Percentiles rank a stretch among this genome's conserved stretches.
Evolutionary conservation across 2,797 vertebrate species (phyloP).

Genomic region (Tapirus indicus): DNA sequence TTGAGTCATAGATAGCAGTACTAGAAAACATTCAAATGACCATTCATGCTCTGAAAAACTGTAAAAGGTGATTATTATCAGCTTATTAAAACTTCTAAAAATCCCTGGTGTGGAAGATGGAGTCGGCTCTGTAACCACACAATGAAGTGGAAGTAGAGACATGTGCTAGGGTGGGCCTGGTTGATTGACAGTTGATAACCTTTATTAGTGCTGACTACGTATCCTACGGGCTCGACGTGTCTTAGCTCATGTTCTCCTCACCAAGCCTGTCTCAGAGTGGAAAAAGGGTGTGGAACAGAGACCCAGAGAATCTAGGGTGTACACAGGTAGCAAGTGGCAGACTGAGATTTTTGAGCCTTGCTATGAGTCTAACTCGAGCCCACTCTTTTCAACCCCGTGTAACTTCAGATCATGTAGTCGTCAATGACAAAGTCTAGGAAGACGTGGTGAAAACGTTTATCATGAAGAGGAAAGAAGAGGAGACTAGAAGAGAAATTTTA

Average conservation of each 20-base stretch:
- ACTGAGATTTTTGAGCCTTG: not conserved
- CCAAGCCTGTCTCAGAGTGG: not conserved
- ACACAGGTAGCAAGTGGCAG: not conserved
- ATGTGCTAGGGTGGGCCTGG: not conserved
- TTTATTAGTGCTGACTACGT: not conserved
- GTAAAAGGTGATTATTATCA: not conserved
- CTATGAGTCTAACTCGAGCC: not conserved
- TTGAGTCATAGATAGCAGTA: not conserved
- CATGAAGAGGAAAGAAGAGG: not conserved
- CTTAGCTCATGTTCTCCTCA: not conserved
- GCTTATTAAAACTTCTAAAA: not conserved
- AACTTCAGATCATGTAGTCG: not conserved
- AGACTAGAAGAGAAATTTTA: not conserved
- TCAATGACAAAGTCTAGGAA: not conserved
- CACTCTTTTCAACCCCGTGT: not conserved
- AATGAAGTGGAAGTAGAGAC: not conserved
- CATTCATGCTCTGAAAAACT: not conserved
- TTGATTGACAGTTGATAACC: not conserved
- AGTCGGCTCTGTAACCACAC: not conserved
- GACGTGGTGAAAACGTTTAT: not conserved
- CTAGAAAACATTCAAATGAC: constrained; percentile 18
- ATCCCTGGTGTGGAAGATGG: not conserved
- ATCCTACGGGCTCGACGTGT: not conserved
- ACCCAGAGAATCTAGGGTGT: not conserved
- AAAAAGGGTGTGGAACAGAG: not conserved